Evolutionary conservation across 1,140 invertebrate genomes (phyloP), one percentile per base, ranked within the genome.

Genomic region (Ceratosolen fusciceps): DNA sequence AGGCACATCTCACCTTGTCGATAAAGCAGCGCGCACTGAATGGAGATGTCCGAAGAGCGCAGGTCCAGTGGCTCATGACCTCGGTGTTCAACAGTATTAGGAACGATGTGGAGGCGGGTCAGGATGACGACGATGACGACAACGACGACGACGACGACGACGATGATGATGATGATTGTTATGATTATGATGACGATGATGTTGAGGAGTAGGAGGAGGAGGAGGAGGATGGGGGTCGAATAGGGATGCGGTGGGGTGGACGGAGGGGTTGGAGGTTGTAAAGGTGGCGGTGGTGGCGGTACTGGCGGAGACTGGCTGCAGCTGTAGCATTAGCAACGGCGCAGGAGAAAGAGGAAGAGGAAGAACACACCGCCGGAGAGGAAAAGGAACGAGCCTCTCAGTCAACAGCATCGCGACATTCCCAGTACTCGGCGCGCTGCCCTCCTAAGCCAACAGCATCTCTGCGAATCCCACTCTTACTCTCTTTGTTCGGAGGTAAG

Each of bases 351-450:
- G 26, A 47, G 29, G 19, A 43, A 26, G 43, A 54, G 56, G 65
- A 74, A 77, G 67, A 70, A 31, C 7, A 43, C 70, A 58, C 73
- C 31, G 43, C 73, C 34, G 78, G 68, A 77, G 73, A 77, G 67
- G 79, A 72, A 47, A 80, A 29, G 31, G 65, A 60, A 80, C 75
- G 65, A 60, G 82, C 77, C 76, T 81, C 83, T 71, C 83, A 84
- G 84, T 83, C 83, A 82, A 74, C 84, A 83, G 81, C 84, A 83
- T 85, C 85, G 79, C 82, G 81, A 83, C 73, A 78, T 68, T 84
- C 85, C 80, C 81, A 82, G 83, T 75, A 79, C 70, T 82, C 77
- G 82, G 1, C 31, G 68, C 43, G 60, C 52, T 47, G 58, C 31
- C 26, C 34, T 54, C 47, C 34, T 49, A 43, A 43, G 37, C 34